phyloP scores from a whole-genome alignment of 2,797 vertebrate genomes.

The Myotis daubentonii region DNA sequence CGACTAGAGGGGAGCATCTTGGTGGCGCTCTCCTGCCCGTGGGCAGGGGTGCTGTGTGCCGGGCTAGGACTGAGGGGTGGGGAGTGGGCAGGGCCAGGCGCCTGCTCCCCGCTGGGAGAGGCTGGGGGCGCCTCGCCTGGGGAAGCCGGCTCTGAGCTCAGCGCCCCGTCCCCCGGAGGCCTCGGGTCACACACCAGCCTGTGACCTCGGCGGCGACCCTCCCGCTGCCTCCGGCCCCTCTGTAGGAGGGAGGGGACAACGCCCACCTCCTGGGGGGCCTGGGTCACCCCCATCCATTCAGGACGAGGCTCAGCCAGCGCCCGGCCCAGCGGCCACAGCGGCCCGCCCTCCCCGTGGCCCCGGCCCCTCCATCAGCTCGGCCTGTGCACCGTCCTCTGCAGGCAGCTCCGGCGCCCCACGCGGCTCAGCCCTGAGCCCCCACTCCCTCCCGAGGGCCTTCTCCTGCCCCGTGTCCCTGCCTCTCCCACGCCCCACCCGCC shows the following conservation, averaged over 20 bases:
- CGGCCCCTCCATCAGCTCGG: accelerated
- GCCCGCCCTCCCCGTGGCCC: accelerated
- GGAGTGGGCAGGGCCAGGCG: too few relatives aligned
- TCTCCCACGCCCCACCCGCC: not conserved
- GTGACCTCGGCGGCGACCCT: not conserved
- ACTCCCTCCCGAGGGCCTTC: not conserved
- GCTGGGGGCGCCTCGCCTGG: too few relatives aligned
- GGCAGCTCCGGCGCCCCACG: not conserved
- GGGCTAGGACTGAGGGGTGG: too few relatives aligned
- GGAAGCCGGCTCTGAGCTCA: not conserved
- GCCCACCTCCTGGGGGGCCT: accelerated
- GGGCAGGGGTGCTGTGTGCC: too few relatives aligned
- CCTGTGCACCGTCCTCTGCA: not conserved
- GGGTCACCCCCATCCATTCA: accelerated
- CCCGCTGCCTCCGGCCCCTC: not conserved
- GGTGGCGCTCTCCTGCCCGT: too few relatives aligned
- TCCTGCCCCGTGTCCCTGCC: not conserved
- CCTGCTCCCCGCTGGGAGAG: too few relatives aligned
- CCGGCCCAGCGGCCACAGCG: not conserved
- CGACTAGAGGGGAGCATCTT: too few relatives aligned
- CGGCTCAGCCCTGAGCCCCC: too few relatives aligned
- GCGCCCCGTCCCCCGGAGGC: not conserved
- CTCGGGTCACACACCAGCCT: accelerated
- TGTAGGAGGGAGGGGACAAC: not conserved
- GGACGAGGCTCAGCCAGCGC: not conserved